Evolutionary conservation across 1,140 invertebrate genomes (phyloP).

Genomic region (Drosophila tristis): DNA sequence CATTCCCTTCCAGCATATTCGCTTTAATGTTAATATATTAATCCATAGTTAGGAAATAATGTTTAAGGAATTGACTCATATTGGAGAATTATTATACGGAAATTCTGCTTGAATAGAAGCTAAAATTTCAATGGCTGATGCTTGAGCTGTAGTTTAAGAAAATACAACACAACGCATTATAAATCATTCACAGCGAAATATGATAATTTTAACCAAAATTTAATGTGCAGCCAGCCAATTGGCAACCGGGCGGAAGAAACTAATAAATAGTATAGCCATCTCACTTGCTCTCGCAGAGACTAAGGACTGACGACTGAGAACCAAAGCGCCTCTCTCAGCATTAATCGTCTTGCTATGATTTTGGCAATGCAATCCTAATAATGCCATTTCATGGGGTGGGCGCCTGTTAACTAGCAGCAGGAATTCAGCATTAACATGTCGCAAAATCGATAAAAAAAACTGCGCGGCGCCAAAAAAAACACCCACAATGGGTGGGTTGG

Average conservation of each 20-base stretch:
- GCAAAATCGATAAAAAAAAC: constrained; percentile 53
- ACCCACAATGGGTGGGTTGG: no score
- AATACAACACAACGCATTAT: neutral
- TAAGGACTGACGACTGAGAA: neutral
- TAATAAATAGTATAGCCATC: constrained; percentile 21
- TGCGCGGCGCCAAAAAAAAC: constrained; percentile 3
- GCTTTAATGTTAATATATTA: no score
- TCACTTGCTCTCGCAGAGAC: constrained; percentile 37
- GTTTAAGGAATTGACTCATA: no score
- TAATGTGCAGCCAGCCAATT: constrained; percentile 23
- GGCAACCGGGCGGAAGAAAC: constrained; percentile 13
- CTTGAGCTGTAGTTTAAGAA: no score
- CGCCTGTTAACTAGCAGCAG: constrained; percentile 77
- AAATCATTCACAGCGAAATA: no score
- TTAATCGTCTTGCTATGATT: constrained; percentile 83
- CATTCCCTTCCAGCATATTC: no score
- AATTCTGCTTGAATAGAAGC: no score
- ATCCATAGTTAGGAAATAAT: no score
- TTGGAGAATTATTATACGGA: no score
- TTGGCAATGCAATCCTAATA: constrained; percentile 83
- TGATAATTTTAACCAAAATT: neutral
- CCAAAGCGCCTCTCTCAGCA: constrained; percentile 27
- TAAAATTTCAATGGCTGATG: no score
- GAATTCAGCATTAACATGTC: constrained; percentile 68
- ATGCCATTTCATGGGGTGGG: constrained; percentile 77